Evolutionary conservation across 30 jellyfish, hydroid and myxozoan species (phyloP).

Genomic region (Hydra vulgaris): DNA sequence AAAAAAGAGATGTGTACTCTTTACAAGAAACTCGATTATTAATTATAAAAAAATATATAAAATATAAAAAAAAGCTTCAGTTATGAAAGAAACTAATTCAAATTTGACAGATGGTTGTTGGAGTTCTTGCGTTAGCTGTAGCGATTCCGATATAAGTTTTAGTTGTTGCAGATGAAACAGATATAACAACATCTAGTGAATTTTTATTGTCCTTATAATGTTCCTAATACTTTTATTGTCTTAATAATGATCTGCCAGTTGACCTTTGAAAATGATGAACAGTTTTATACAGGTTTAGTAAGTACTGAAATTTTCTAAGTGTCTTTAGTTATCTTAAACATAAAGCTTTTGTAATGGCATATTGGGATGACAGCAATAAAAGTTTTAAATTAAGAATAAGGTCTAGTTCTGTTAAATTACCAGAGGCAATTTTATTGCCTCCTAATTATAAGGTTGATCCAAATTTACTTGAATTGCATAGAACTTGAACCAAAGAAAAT

Average conservation of each 20-base stretch:
- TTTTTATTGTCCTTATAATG: too few relatives aligned
- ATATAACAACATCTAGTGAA: too few relatives aligned
- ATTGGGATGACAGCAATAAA: not conserved
- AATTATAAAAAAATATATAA: too few relatives aligned
- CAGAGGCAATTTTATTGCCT: not conserved
- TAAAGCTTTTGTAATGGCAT: not conserved
- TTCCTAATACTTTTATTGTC: too few relatives aligned
- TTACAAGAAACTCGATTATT: not conserved
- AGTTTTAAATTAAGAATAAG: not conserved
- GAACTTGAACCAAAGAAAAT: constrained; percentile 12
- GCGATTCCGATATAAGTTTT: too few relatives aligned
- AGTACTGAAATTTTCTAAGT: not conserved
- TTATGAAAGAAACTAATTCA: too few relatives aligned
- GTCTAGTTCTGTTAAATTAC: too few relatives aligned
- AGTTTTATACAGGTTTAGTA: not conserved
- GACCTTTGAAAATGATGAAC: not conserved
- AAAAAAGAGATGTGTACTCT: not conserved
- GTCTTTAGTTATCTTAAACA: not conserved
- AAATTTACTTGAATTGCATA: not conserved
- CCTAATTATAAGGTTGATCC: not conserved
- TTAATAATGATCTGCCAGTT: too few relatives aligned
- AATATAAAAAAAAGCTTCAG: too few relatives aligned
- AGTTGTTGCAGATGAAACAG: too few relatives aligned
- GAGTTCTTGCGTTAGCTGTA: too few relatives aligned
- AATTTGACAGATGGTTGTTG: too few relatives aligned